phyloP scores from a whole-genome alignment of 2,797 vertebrate species.

The Rhincodon typus region DNA sequence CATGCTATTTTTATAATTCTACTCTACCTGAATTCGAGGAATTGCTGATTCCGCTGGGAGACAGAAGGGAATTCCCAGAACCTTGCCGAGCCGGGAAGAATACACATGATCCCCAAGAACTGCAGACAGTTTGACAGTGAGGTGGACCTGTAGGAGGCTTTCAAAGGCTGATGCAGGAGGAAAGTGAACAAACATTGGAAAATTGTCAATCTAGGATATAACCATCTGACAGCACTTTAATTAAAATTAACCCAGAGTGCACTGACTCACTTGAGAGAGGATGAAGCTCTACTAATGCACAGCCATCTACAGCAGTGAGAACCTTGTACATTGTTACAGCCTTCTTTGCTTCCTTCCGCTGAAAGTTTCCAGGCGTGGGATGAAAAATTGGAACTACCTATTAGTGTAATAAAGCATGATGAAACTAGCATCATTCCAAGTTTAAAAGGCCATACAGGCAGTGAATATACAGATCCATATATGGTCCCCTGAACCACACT shows the following conservation, averaged over 20 bases:
- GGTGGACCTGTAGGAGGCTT: slow-evolving; percentile 55
- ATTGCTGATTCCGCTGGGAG: slow-evolving; percentile 41
- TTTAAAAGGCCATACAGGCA: not conserved
- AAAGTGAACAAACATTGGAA: not conserved
- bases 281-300: slow-evolving; percentile 59
- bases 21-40: slow-evolving; percentile 50
- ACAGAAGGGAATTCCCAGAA: slow-evolving; percentile 57
- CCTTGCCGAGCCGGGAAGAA: slow-evolving; percentile 47
- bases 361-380: slow-evolving; percentile 50
- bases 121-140: slow-evolving; percentile 54
- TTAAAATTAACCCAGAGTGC: not conserved
- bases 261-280: slow-evolving; percentile 53
- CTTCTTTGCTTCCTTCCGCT: slow-evolving; percentile 52
- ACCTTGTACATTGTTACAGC: slow-evolving; percentile 55
- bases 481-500: not conserved
- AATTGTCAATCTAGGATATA: not conserved
- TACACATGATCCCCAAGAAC: slow-evolving; percentile 57
- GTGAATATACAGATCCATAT: not conserved
- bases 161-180: slow-evolving; percentile 50
- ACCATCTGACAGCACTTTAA: not conserved
- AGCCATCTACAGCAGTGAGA: slow-evolving; percentile 44
- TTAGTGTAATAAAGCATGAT: not conserved
- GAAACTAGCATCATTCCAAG: not conserved
- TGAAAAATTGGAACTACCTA: slow-evolving; percentile 53
- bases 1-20: not conserved